Evolutionary conservation across 2,113 vertebrate genomes (phyloP), one percentile per base, ranked within the genome.

Genomic region (Serilophus lunatus): DNA sequence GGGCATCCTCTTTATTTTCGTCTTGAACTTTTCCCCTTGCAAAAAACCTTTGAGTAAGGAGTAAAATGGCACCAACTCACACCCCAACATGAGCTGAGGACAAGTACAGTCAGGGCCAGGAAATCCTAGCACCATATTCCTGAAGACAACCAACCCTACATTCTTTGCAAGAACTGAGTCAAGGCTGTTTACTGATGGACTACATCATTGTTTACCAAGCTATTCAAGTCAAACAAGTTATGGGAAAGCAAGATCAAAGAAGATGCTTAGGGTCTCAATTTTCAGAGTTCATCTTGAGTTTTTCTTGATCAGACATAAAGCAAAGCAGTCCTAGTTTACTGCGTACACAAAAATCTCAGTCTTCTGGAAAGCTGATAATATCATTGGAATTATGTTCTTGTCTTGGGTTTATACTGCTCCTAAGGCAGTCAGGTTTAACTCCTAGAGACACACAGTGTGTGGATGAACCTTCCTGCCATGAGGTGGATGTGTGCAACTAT

Each of bases 401-500:
- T 6, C 33, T 60, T 25, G 36, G 10, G 9, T 31, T 77, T 49
- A 28, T 1, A n/a, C 6, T 9, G 16, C 18, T 47, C 3, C 4
- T 20, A 36, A 35, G 23, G 9, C 1, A 42, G 11, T 12, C 16
- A 38, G 6, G 47, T 95, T 76, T 31, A 77, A 2, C 25, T 51
- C 14, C 40, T 22, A 26, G 36, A 68, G 16, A 33, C 7, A 24
- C 14, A 17, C 2, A 18, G 5, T 2, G 12, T 7, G 12, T n/a
- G 36, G 6, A 16, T 13, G 9, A 57, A 71, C 6, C 12, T 70
- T 29, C 20, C 33, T 28, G 65, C 40, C 9, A 6, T 3, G 2
- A 63, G 26, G 7, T 6, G 4, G 1, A 0, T 24, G 9, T 9
- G 5, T 10, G 5, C 3, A 14, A 4, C n/a, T 42, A 25, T 11